A percentile compares a stretch with the other conserved stretches of the same genome.
phyloP scores from a whole-genome alignment of 2,113 vertebrate genomes.

The Willisornis vidua region DNA sequence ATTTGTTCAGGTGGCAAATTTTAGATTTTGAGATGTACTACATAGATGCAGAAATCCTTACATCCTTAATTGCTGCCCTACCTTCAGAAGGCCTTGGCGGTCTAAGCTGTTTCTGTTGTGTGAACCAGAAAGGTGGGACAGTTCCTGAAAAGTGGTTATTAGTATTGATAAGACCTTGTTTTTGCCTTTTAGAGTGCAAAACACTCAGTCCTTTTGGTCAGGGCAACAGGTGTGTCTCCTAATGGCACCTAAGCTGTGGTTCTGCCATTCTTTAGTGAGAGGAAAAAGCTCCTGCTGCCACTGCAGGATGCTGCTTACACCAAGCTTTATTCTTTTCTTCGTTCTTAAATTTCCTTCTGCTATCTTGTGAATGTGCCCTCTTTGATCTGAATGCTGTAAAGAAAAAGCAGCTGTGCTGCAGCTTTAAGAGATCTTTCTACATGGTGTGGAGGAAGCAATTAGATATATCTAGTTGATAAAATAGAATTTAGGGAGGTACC shows the following conservation, averaged over 20 bases:
- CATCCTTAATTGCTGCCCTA: accelerated
- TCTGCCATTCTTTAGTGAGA: not conserved
- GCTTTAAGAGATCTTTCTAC: not conserved
- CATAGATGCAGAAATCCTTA: not conserved
- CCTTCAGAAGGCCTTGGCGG: accelerated
- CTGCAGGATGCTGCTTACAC: not conserved
- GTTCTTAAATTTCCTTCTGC: not conserved
- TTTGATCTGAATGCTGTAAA: not conserved
- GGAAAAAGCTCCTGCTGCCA: not conserved
- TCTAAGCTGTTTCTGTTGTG: not conserved
- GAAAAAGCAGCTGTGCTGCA: not conserved
- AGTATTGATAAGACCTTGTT: not conserved
- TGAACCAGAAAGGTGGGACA: not conserved
- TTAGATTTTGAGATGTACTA: not conserved
- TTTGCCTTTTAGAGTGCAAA: not conserved
- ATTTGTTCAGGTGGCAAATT: not conserved
- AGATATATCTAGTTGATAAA: not conserved
- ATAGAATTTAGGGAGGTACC: not conserved
- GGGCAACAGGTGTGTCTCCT: not conserved
- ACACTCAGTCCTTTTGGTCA: not conserved
- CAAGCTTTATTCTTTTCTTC: not conserved
- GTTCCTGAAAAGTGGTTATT: not conserved
- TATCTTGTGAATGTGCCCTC: not conserved
- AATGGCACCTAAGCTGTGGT: not conserved
- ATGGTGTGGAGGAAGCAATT: not conserved